Evolutionary conservation across 2,113 vertebrate species (phyloP).

Genomic region (Equus quagga): DNA sequence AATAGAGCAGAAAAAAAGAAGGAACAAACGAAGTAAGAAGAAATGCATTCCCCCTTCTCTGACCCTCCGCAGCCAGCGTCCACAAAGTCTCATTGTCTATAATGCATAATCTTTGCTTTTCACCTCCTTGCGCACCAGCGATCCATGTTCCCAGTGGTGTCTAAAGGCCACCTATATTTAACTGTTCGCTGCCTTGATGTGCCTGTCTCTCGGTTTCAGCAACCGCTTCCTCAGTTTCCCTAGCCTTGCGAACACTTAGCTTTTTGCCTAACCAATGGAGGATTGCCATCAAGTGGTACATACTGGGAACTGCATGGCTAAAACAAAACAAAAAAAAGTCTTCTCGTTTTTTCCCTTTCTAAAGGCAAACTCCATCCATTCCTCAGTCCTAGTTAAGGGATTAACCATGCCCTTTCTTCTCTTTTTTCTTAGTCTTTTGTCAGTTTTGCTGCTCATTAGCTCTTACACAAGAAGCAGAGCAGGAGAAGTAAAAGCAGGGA

Average conservation of each 20-base stretch:
- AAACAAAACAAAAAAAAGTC: neutral
- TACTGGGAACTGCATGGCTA: constrained; percentile 58
- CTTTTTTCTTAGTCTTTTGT: constrained; percentile 55
- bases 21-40: neutral
- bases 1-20: constrained; percentile 43
- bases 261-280: constrained; percentile 65
- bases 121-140: neutral
- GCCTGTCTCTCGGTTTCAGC: neutral
- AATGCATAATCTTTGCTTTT: neutral
- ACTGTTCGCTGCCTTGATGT: neutral
- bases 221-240: constrained; percentile 79
- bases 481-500: constrained; percentile 24
- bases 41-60: neutral
- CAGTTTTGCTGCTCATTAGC: constrained; percentile 67
- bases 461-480: constrained; percentile 54
- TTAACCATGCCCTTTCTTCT: constrained; percentile 60
- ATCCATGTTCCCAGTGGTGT: neutral
- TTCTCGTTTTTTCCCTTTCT: neutral
- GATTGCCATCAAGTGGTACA: constrained; percentile 76
- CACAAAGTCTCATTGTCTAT: neutral
- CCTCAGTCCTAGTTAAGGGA: constrained; percentile 40
- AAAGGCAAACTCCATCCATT: constrained; percentile 47
- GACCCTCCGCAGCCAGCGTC: neutral
- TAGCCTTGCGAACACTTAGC: neutral
- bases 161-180: neutral